Percentiles rank a stretch among this genome's conserved stretches.
These are phyloP conservation scores for Schizopygopsis pylzovi DNA, from an alignment of 2,797 vertebrate genomes.

Conservation along the genomic window DNA sequence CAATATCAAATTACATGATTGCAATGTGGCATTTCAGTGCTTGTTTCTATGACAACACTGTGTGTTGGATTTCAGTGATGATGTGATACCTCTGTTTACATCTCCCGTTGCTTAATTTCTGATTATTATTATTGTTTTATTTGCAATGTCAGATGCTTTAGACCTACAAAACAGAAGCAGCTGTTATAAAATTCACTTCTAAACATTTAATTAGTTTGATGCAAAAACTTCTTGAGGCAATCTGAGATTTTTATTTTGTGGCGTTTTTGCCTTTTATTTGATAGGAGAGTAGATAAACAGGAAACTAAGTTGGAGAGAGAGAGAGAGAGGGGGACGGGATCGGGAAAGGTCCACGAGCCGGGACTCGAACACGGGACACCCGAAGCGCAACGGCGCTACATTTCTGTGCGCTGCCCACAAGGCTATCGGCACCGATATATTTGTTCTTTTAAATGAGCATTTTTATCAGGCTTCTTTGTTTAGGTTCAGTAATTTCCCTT, in stretches of 20 bases:
- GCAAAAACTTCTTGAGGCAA: not conserved
- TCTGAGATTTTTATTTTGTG: no score
- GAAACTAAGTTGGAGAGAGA: no score
- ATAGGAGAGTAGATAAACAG: no score
- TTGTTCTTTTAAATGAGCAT: not conserved
- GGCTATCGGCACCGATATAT: no score
- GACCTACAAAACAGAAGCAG: not conserved
- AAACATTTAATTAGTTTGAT: not conserved
- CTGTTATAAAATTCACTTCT: not conserved
- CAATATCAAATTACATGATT: conserved; percentile 35
- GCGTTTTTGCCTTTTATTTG: no score
- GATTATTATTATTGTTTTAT: conserved; percentile 1
- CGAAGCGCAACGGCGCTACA: no score
- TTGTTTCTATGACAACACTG: conserved; percentile 47
- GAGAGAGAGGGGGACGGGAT: no score
- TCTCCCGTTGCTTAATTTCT: not conserved
- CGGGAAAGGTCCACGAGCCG: no score
- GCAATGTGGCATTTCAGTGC: conserved; percentile 32
- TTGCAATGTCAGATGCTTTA: conserved; percentile 10
- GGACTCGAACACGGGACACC: no score
- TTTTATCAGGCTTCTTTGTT: not conserved
- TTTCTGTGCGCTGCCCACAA: no score
- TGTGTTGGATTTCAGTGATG: conserved; percentile 42
- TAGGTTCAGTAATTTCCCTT: not conserved
- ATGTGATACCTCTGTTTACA: conserved; percentile 31